phyloP scores from a whole-genome alignment of 2,113 vertebrate genomes.

The Forbesichthys papilliferus region DNA sequence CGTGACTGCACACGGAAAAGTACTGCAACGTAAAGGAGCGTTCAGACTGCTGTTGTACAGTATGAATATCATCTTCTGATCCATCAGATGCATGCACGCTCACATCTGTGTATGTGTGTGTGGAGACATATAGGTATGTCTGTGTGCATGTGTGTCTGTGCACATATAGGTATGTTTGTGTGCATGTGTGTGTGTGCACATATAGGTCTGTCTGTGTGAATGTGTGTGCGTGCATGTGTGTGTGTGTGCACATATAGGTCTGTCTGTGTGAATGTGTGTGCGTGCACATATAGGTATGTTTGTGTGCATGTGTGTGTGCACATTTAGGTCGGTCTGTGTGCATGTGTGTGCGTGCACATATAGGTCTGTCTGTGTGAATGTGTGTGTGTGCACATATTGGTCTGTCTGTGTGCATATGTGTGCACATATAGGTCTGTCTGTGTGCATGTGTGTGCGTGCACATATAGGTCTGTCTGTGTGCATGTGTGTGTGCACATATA shows the following conservation, averaged over 20 bases:
- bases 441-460: not conserved
- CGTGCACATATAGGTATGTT: too few species aligned
- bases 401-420: slow-evolving; percentile 7
- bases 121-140: not conserved
- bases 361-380: slow-evolving; percentile 9
- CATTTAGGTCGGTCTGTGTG: not conserved
- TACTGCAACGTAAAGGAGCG: too few species aligned
- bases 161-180: not conserved
- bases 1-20: too few species aligned
- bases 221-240: not conserved
- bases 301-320: too few species aligned
- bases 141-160: slow-evolving; percentile 10
- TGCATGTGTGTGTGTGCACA: slow-evolving; percentile 1
- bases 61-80: too few species aligned
- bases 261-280: not conserved
- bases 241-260: not conserved
- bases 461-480: slow-evolving; percentile 10
- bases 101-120: not conserved
- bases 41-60: too few species aligned
- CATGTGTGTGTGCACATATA: not conserved
- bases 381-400: not conserved
- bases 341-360: not conserved
- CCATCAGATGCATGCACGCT: too few species aligned
- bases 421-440: slow-evolving; percentile 7
- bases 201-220: not conserved